Evolutionary conservation across 1,140 invertebrate genomes (phyloP).

Genomic region (Elymnias hypermnestra): DNA sequence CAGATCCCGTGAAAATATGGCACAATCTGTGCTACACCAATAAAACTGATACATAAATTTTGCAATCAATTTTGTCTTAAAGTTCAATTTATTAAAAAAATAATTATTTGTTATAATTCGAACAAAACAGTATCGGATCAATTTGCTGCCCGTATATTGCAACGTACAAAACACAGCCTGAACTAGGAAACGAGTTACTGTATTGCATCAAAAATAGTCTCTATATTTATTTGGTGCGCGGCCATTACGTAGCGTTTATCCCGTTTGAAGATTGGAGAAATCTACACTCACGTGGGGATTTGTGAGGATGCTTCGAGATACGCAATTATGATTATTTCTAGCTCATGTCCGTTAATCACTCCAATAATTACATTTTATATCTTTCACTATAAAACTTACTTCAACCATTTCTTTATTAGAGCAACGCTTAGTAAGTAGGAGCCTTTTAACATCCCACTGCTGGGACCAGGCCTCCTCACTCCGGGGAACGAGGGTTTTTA

Average conservation of each 20-base stretch:
- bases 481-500: no score
- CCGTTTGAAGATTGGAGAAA: conserved; percentile 8
- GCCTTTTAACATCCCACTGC: no score
- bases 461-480: no score
- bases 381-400: no score
- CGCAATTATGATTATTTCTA: conserved; percentile 13
- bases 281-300: conserved; percentile 10
- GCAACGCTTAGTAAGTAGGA: no score
- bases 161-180: conserved; percentile 4
- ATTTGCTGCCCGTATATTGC: background rate
- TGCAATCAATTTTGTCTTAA: no score
- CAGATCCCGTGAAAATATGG: no score
- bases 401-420: no score
- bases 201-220: conserved; percentile 15
- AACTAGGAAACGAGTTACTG: conserved; percentile 17
- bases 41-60: no score
- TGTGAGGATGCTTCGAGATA: conserved; percentile 11
- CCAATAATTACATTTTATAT: background rate
- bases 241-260: conserved; percentile 17
- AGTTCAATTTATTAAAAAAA: no score
- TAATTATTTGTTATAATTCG: no score
- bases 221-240: conserved; percentile 14
- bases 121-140: background rate
- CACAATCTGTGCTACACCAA: no score
- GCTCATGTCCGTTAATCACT: background rate